Base-by-base conservation (phyloP, 1,140 invertebrate genomes). In the Ceratoteleas bidentatus region DNA sequence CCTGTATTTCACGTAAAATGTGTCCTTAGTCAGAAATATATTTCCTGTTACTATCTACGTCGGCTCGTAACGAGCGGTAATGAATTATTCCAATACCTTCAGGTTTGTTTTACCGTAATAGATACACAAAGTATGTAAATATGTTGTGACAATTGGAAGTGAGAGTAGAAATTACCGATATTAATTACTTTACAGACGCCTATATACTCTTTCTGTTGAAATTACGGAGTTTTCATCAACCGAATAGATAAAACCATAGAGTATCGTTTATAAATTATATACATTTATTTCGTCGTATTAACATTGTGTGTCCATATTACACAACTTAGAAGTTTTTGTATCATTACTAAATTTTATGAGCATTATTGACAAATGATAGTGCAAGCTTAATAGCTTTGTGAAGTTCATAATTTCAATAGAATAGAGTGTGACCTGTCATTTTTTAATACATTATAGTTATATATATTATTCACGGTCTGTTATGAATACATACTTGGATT, bases 21-120 rank as follows among this genome's bases (percentile, higher is more conserved):
- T 24, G 24, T 24, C 24, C 1, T 24, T 24, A 24, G 24, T 24
- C 40, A 43, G 40, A 10, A 43, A n/a, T 47, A 47, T 14, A n/a
- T 14, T 47, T 47, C 13, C 6, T 47, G 13, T n/a, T 47, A 40
- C 36, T 43, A n/a, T 43, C 40, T 43, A 43, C n/a, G 40, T 43
- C 40, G 0, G n/a, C 6, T 43, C 40, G n/a, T 49, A 14, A 49
- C 45, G 57, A 61, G 33, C 43, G 57, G 40, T 40, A 62, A 76
- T 76, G 38, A 75, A 75, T 76, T 49, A 68, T 76, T 75, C 49
- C 13, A 45, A 61, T 38, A 68, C 50, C 57, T 68, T 76, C 57
- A 62, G 56, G 47, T 76, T 76, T 76, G 60, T 76, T 76, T 69
- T 56, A 68, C 50, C 36, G 24, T 64, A 64, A 73, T 57, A 68